Evolutionary conservation across 2,113 vertebrate species (phyloP).

Genomic region (Lophius piscatorius): DNA sequence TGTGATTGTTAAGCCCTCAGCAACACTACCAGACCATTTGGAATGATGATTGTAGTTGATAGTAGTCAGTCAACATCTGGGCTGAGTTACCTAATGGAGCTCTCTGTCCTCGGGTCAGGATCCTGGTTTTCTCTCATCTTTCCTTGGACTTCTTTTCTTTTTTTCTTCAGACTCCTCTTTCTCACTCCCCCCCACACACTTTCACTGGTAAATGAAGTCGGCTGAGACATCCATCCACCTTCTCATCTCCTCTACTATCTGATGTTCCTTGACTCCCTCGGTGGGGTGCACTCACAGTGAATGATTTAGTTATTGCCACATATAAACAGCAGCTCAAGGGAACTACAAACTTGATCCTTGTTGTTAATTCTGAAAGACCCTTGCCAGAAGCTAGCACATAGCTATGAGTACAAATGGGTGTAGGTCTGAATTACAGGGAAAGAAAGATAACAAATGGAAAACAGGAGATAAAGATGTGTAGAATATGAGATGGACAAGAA

Average conservation of each 20-base stretch:
- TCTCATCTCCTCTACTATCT: constrained; percentile 22
- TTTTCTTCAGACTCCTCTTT: constrained; percentile 1
- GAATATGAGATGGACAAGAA: not conserved
- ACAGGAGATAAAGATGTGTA: not conserved
- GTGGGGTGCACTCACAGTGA: constrained; percentile 24
- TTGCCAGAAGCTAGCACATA: constrained; percentile 17
- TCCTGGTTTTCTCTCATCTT: constrained; percentile 30
- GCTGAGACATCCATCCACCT: constrained; percentile 16
- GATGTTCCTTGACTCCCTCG: constrained; percentile 43
- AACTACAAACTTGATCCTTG: constrained; percentile 24
- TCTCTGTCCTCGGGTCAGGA: constrained; percentile 38
- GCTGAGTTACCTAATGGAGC: constrained; percentile 44
- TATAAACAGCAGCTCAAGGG: constrained; percentile 52
- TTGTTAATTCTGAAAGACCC: constrained; percentile 23
- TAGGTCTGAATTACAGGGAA: constrained; percentile 15
- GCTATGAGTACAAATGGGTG: not conserved
- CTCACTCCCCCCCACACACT: constrained; percentile 25
- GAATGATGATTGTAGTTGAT: constrained; percentile 50
- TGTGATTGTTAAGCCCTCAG: constrained; percentile 1
- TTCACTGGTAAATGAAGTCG: not conserved
- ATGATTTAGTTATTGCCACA: constrained; percentile 38
- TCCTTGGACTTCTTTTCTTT: constrained; percentile 28
- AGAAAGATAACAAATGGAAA: not conserved
- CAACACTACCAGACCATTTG: constrained; percentile 20
- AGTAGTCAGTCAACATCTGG: constrained; percentile 57